phyloP scores from a whole-genome alignment of 2,888 invertebrate species.

The Lepas anatifera region DNA sequence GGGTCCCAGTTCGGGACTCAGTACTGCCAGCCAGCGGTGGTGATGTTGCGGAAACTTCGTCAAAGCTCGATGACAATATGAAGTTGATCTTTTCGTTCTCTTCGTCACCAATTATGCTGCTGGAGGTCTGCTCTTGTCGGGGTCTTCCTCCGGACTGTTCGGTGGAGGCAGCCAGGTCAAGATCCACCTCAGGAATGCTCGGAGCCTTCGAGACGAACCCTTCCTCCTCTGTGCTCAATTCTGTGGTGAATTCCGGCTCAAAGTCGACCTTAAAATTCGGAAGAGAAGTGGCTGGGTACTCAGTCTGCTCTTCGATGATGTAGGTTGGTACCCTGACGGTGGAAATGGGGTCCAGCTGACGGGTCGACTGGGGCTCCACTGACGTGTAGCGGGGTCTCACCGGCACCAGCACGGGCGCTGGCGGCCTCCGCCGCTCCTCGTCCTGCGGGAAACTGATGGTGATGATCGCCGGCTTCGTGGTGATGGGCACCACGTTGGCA shows the following conservation, averaged over 20 bases:
- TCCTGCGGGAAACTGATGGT: neutral
- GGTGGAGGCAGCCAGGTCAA: neutral
- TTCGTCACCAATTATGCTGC: neutral
- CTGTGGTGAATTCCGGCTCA: no score
- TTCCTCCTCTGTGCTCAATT: no score
- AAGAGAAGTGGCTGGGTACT: no score
- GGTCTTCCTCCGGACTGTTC: neutral
- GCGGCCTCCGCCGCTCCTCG: conserved; percentile 6
- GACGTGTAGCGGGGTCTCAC: no score
- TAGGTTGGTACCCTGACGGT: no score
- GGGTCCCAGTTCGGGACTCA: neutral
- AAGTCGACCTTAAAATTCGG: no score
- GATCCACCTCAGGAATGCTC: neutral
- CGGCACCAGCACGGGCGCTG: conserved; percentile 15
- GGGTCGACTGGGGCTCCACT: no score
- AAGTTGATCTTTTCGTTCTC: conserved; percentile 10
- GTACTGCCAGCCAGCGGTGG: neutral
- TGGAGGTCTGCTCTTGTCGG: neutral
- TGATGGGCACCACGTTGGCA: conserved; percentile 18
- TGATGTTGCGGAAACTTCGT: neutral
- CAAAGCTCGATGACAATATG: neutral
- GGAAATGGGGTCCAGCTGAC: no score
- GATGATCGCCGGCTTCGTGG: conserved; percentile 17
- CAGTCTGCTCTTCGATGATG: no score
- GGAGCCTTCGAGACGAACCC: neutral